A percentile compares a stretch with the other conserved stretches of the same genome.
These are phyloP conservation scores for Daphoenositta chrysoptera DNA, from an alignment of 2,113 vertebrate species.

Conservation along the genomic window DNA sequence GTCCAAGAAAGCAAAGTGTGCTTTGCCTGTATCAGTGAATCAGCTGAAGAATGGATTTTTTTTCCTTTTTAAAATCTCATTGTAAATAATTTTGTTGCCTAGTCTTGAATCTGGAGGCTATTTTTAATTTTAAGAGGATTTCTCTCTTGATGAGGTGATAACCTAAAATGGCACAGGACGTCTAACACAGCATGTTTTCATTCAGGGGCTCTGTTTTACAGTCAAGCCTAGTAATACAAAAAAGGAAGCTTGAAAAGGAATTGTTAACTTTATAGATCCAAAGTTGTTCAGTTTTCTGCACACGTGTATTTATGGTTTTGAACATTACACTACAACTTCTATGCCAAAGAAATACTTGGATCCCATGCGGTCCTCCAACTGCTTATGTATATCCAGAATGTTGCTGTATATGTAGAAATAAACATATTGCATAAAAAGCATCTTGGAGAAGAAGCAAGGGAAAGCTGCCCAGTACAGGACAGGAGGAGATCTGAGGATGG, in stretches of 20 bases:
- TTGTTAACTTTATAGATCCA: not conserved
- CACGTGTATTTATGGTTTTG: not conserved
- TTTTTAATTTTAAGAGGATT: constrained; percentile 11
- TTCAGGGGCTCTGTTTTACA: not conserved
- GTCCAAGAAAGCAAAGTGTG: not conserved
- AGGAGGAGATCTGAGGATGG: not conserved
- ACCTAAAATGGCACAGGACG: not conserved
- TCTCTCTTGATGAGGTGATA: constrained; percentile 28
- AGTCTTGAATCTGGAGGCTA: not conserved
- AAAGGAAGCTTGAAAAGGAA: not conserved
- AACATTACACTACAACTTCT: not conserved
- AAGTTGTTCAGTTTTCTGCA: not conserved
- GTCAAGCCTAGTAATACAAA: not conserved
- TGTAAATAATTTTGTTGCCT: not conserved
- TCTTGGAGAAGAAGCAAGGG: not conserved
- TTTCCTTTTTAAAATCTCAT: not conserved
- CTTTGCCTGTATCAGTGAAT: not conserved
- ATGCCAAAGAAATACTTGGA: not conserved
- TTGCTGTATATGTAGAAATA: not conserved
- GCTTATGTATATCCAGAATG: not conserved
- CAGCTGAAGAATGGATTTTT: not conserved
- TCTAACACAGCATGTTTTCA: not conserved
- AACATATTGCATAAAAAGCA: not conserved
- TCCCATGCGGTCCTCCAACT: not conserved
- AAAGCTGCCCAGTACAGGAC: not conserved